phyloP scores from a whole-genome alignment of 2,888 invertebrate genomes.

The Harmothoe impar region DNA sequence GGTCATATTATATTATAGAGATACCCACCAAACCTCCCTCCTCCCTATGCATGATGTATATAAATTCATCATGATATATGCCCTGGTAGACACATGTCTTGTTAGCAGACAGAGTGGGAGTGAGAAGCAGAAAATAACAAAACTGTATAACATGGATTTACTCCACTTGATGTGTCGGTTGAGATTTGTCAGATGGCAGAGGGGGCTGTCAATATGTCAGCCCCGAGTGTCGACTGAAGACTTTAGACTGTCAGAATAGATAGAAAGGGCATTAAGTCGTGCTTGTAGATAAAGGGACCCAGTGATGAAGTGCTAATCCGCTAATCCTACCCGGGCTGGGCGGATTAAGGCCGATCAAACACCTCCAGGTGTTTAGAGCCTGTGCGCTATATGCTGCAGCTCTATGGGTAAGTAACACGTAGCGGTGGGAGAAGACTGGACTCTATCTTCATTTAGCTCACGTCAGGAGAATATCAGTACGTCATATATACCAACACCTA shows the following conservation, averaged over 20 bases:
- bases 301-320: neutral
- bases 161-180: neutral
- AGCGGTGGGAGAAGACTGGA: too few relatives aligned
- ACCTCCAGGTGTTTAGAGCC: neutral
- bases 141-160: neutral
- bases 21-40: neutral
- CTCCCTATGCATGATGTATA: neutral
- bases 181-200: neutral
- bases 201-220: neutral
- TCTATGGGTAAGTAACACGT: too few relatives aligned
- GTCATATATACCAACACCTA: too few relatives aligned
- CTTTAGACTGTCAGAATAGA: conserved; percentile 33
- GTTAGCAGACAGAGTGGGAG: neutral
- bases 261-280: conserved; percentile 6
- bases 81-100: neutral
- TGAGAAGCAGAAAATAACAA: conserved; percentile 5
- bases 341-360: conserved; percentile 9
- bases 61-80: neutral
- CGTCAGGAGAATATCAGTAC: too few relatives aligned
- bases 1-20: too few relatives aligned
- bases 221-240: neutral
- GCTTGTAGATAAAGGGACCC: neutral
- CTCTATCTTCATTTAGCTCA: too few relatives aligned
- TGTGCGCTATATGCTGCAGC: neutral
- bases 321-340: neutral